Percentiles rank a stretch among this genome's conserved stretches.
Evolutionary conservation across 2,797 vertebrate species (phyloP).

Genomic region (Alcedo atthis): DNA sequence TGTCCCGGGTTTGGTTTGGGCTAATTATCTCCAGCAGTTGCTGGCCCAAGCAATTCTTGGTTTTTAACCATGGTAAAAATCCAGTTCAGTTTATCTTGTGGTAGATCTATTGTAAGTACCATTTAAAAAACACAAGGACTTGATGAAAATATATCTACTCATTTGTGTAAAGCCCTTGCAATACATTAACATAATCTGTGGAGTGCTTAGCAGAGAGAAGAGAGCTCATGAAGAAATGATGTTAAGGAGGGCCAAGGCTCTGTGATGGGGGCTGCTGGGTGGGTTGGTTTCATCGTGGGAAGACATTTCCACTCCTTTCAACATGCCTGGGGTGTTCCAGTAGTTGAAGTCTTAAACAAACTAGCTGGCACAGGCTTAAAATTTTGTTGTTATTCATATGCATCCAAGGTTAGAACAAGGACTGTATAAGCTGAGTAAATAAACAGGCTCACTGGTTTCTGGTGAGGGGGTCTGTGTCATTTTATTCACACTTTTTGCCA

Average conservation of each 20-base stretch:
- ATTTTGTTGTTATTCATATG: constrained; percentile 58
- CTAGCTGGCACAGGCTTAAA: constrained; percentile 49
- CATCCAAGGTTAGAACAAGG: constrained; percentile 64
- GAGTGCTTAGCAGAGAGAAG: no score
- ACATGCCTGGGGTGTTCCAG: constrained; percentile 9
- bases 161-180: no score
- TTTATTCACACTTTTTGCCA: constrained; percentile 64
- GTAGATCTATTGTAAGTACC: no score
- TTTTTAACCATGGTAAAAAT: no score
- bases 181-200: no score
- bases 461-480: constrained; percentile 38
- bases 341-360: constrained; percentile 30
- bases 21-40: neutral
- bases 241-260: neutral
- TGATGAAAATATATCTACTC: no score
- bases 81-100: no score
- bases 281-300: neutral
- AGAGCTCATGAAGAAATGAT: neutral
- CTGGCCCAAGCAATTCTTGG: neutral
- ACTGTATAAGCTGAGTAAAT: constrained; percentile 58
- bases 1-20: neutral
- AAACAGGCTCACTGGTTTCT: constrained; percentile 52
- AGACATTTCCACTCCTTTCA: constrained; percentile 9
- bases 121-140: no score
- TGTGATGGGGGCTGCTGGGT: neutral